Evolutionary conservation across 1,140 invertebrate genomes (phyloP).

Genomic region (Rhopalosiphum maidis): DNA sequence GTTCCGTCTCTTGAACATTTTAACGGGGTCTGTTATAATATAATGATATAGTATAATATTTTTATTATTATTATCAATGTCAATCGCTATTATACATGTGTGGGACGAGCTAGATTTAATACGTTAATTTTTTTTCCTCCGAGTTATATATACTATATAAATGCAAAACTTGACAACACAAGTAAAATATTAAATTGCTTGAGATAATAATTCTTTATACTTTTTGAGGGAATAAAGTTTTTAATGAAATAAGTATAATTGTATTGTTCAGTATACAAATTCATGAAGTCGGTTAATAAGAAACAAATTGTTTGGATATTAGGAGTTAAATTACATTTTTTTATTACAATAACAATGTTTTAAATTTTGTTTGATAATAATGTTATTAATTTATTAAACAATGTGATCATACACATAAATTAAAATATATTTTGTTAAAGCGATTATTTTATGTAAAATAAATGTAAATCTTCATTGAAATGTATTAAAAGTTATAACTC

Average conservation of each 20-base stretch:
- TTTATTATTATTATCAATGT: neutral
- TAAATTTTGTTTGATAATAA: slow-evolving; percentile 7
- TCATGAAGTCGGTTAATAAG: slow-evolving; percentile 10
- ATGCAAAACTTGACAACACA: neutral
- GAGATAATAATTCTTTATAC: neutral
- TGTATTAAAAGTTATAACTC: neutral
- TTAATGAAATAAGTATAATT: slow-evolving; percentile 41
- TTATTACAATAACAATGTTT: neutral
- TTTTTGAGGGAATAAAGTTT: neutral
- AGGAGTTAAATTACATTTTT: slow-evolving; percentile 16
- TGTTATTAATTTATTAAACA: neutral
- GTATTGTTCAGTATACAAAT: neutral
- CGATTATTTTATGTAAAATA: neutral
- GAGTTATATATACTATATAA: neutral
- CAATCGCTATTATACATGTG: neutral
- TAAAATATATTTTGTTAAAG: neutral
- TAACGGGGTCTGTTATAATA: neutral
- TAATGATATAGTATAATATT: neutral
- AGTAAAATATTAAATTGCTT: neutral
- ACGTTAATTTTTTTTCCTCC: neutral
- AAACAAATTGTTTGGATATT: neutral
- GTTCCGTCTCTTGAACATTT: neutral
- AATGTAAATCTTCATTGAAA: slow-evolving; percentile 9
- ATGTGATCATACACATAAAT: neutral
- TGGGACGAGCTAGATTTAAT: neutral